Percentiles rank a stretch among this genome's conserved stretches.
phyloP scores from a whole-genome alignment of 2,888 invertebrate species.

The Latheticus oryzae region DNA sequence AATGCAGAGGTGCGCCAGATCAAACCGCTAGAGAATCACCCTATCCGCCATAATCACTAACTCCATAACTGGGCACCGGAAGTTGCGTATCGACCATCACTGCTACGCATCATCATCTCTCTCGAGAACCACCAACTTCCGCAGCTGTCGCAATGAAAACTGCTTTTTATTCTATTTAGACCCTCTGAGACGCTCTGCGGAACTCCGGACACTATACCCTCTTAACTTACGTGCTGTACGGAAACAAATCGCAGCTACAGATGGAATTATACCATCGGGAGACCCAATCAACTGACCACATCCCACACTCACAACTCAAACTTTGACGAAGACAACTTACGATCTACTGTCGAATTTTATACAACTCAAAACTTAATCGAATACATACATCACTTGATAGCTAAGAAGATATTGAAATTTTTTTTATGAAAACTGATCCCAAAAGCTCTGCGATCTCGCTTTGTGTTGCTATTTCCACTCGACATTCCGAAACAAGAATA shows the following conservation, averaged over 20 bases:
- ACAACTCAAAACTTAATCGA: slow-evolving; percentile 17
- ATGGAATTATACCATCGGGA: slow-evolving; percentile 42
- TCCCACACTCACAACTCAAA: slow-evolving; percentile 19
- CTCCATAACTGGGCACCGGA: slow-evolving; percentile 37
- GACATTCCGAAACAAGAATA: slow-evolving; percentile 43
- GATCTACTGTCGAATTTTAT: slow-evolving; percentile 16
- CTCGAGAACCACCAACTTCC: slow-evolving; percentile 50
- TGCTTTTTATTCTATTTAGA: slow-evolving; percentile 58
- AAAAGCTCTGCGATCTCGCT: slow-evolving; percentile 29
- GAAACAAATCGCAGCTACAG: slow-evolving; percentile 48
- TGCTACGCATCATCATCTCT: slow-evolving; percentile 42
- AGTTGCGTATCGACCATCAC: slow-evolving; percentile 37
- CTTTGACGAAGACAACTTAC: slow-evolving; percentile 15
- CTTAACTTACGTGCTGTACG: slow-evolving; percentile 48
- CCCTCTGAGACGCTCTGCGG: slow-evolving; percentile 46
- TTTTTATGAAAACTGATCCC: slow-evolving; percentile 37
- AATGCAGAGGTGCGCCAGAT: slow-evolving; percentile 47
- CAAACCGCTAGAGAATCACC: slow-evolving; percentile 31
- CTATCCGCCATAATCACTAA: slow-evolving; percentile 32
- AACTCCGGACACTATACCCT: slow-evolving; percentile 42
- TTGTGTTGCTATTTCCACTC: slow-evolving; percentile 40
- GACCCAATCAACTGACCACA: slow-evolving; percentile 22
- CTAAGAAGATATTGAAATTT: slow-evolving; percentile 33
- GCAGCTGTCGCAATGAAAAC: slow-evolving; percentile 58
- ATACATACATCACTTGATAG: slow-evolving; percentile 18